Evolutionary conservation across 2,797 vertebrate species (phyloP).

Genomic region (Pelochelys cantorii): DNA sequence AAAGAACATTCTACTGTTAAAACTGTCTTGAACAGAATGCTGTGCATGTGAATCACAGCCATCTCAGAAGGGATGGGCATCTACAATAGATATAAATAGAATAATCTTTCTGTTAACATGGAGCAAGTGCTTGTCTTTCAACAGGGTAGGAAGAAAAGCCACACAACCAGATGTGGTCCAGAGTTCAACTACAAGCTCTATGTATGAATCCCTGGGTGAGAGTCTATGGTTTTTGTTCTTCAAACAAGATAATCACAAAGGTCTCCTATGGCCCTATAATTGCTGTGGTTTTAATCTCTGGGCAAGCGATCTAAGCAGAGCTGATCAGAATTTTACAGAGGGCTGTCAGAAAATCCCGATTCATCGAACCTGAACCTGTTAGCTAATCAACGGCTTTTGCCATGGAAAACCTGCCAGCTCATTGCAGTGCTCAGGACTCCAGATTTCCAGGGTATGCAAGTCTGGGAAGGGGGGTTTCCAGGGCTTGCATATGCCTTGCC

Average conservation of each 20-base stretch:
- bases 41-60: background rate
- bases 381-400: background rate
- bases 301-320: background rate
- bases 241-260: background rate
- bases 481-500: no score
- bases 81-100: background rate
- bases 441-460: background rate
- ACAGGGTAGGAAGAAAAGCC: background rate
- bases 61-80: background rate
- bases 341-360: background rate
- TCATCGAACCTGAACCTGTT: background rate
- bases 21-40: background rate
- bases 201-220: background rate
- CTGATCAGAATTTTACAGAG: background rate
- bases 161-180: background rate
- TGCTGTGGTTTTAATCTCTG: background rate
- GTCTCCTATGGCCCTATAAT: background rate
- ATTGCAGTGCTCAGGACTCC: background rate
- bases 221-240: background rate
- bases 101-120: accelerated
- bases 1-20: background rate
- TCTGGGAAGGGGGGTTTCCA: background rate
- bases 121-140: background rate
- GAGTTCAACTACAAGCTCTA: background rate
- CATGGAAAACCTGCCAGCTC: background rate